Conservation (phyloP, 2,113 vertebrate genomes). For the Crotalus helleri region DNA sequence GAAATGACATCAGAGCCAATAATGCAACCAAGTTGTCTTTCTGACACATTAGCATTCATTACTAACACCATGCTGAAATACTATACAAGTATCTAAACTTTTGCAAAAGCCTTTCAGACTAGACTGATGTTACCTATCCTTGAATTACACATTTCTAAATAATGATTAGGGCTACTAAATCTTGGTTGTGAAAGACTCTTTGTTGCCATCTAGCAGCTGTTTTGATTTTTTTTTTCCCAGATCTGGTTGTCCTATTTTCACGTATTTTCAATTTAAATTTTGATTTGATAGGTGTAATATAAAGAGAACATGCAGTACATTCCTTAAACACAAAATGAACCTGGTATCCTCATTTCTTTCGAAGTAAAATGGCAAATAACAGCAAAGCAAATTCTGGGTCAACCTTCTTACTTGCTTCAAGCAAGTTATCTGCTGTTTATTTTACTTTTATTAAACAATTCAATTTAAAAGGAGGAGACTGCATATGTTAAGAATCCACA, state of each 20-base stretch:
- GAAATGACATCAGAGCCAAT: not conserved
- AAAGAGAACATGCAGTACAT: not conserved
- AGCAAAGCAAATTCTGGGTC: not conserved
- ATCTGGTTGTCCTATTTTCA: not conserved
- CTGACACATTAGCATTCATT: not conserved
- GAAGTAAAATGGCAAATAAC: not conserved
- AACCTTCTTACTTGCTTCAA: not conserved
- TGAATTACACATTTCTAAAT: not conserved
- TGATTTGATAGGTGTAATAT: too few species aligned
- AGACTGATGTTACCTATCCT: not conserved
- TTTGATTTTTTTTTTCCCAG: not conserved
- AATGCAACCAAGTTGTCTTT: not conserved
- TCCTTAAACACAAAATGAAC: not conserved
- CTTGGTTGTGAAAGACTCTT: not conserved
- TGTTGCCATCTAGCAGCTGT: not conserved
- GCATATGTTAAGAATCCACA: not conserved
- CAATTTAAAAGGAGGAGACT: not conserved
- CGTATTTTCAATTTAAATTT: not conserved
- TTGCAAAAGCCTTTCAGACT: not conserved
- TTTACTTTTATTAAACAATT: not conserved
- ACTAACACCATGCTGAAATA: not conserved
- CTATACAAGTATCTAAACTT: not conserved
- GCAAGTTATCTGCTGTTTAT: too few species aligned
- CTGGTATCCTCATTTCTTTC: not conserved
- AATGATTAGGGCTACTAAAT: not conserved